These are phyloP conservation scores for Sprattus sprattus DNA, from an alignment of 2,113 vertebrate species.

Conservation along the genomic window DNA sequence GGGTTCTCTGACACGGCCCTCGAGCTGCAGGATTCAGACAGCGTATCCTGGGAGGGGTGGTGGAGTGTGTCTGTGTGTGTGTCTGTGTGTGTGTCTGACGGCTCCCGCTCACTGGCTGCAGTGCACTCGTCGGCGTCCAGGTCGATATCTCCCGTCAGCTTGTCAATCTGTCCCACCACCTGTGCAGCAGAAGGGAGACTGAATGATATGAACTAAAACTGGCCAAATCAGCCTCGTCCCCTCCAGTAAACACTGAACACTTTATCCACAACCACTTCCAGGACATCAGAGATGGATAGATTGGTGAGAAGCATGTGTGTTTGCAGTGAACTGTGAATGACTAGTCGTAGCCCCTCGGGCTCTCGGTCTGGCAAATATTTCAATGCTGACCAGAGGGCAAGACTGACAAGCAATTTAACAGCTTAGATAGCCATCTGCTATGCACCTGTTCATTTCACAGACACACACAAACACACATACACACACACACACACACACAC, in stretches of 20 bases:
- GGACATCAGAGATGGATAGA: too few relatives aligned
- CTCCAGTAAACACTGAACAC: too few relatives aligned
- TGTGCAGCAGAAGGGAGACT: conserved; percentile 41
- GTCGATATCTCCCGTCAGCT: conserved; percentile 78
- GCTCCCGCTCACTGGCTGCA: conserved; percentile 68
- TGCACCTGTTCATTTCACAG: not conserved
- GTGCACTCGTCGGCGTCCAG: conserved; percentile 76
- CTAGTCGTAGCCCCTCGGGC: too few relatives aligned
- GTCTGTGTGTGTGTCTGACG: conserved; percentile 53
- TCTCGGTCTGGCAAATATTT: not conserved
- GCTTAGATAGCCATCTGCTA: conserved; percentile 16
- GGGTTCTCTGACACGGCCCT: not conserved
- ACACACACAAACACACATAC: conserved; percentile 17
- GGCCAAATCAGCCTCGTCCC: too few relatives aligned
- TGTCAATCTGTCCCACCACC: conserved; percentile 85
- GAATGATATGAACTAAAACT: too few relatives aligned
- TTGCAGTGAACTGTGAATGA: too few relatives aligned
- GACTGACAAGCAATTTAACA: conserved; percentile 14
- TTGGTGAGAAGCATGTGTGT: too few relatives aligned
- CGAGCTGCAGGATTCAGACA: not conserved
- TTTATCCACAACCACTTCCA: too few relatives aligned
- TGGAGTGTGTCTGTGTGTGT: not conserved
- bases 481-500: conserved; percentile 22
- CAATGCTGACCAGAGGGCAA: conserved; percentile 24
- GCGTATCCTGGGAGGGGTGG: not conserved